Evolutionary conservation across 2,888 invertebrate species (phyloP).

Genomic region (Polyploca ridens): DNA sequence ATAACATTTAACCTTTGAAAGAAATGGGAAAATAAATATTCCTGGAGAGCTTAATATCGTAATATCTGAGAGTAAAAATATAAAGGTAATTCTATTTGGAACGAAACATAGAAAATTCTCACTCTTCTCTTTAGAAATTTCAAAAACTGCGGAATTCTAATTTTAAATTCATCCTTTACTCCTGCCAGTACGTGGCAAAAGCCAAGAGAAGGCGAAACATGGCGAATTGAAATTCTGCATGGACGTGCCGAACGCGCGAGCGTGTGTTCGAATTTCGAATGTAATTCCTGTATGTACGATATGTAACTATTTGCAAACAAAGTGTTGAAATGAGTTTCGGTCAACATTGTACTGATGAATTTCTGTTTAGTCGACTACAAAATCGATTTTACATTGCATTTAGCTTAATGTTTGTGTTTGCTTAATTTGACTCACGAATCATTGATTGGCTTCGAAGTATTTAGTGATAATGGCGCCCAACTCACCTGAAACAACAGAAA

Average conservation of each 20-base stretch:
- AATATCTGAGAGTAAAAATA: too few relatives aligned
- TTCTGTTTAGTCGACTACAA: slow-evolving; percentile 17
- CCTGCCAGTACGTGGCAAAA: slow-evolving; percentile 63
- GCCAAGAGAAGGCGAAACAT: slow-evolving; percentile 65
- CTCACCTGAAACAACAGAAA: slow-evolving; percentile 57
- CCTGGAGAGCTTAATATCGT: too few relatives aligned
- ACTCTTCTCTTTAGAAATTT: not conserved
- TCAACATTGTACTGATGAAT: slow-evolving; percentile 20
- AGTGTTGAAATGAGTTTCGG: slow-evolving; percentile 58
- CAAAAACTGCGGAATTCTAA: slow-evolving; percentile 57
- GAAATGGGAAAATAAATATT: too few relatives aligned
- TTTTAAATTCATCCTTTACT: slow-evolving; percentile 74
- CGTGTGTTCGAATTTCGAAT: slow-evolving; percentile 66
- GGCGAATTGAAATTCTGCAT: slow-evolving; percentile 75
- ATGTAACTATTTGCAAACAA: slow-evolving; percentile 70
- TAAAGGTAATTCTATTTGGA: not conserved
- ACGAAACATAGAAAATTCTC: not conserved
- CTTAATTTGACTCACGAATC: not conserved
- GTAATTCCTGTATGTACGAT: slow-evolving; percentile 55
- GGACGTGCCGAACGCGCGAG: slow-evolving; percentile 59
- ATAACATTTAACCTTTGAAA: too few relatives aligned
- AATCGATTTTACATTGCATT: slow-evolving; percentile 25
- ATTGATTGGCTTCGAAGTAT: not conserved
- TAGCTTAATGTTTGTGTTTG: not conserved
- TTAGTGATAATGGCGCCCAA: slow-evolving; percentile 3